Base-by-base conservation (phyloP, 2,888 invertebrate species). In the Ditula angustiorana region DNA sequence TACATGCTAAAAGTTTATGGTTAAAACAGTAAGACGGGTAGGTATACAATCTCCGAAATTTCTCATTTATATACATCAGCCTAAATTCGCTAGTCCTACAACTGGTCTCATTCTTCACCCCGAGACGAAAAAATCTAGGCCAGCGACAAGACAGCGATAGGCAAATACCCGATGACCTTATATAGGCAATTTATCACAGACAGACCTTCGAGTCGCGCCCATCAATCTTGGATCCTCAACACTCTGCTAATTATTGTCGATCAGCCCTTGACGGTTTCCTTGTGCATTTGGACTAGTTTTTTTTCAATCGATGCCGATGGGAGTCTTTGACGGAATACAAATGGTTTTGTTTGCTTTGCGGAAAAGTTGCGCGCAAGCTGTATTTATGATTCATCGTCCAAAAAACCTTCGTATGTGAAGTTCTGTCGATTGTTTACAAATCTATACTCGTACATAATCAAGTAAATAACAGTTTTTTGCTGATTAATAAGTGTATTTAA, bases 141-240 rank as follows among this genome's bases (percentile, higher is more conserved):
- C 75, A 79, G 82, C 81, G 80, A 80, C 79, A 69, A 63, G 68
- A 76, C 69, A 71, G 76, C 78, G 87, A 89, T 90, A 91, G 86
- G 90, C 89, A 91, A 91, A 92, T 90, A 87, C 84, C 84, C 84
- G 89, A 90, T 90, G 90, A 90, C 89, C 90, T 90, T 88, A 90
- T 89, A 90, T 89, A 81, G 77, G 89, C 85, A 88, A 91, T 92
- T 90, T 89, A 91, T 92, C 92, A 92, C 90, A 82, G 89, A 85
- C 88, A 90, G 85, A 88, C 90, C 90, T 89, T 86, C 86, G 88
- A 87, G 86, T 83, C 80, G 75, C 66, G 71, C 78, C 84, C 88
- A 92, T 92, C 92, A 92, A 92, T 92, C 92, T 91, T 88, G 80
- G 76, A 83, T 86, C 86, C 52, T 53, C 64, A 63, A 64, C 55